phyloP scores from a whole-genome alignment of 2,888 invertebrate genomes.

The Ophion costatus region DNA sequence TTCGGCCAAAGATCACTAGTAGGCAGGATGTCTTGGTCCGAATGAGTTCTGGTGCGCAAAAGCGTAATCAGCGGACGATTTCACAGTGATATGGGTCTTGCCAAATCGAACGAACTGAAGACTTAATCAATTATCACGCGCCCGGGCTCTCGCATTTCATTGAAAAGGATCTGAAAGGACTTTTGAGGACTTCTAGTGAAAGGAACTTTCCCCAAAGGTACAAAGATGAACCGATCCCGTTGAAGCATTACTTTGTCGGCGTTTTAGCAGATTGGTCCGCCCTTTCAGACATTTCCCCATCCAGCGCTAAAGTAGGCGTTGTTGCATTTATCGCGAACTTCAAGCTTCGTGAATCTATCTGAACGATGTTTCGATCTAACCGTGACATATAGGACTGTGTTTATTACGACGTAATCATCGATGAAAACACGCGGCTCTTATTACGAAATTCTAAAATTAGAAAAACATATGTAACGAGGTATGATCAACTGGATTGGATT shows the following conservation, averaged over 20 bases:
- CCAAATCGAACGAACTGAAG: background rate
- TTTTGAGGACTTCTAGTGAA: slow-evolving; percentile 7
- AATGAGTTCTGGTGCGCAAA: too few species aligned
- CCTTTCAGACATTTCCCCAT: slow-evolving; percentile 8
- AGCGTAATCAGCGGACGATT: background rate
- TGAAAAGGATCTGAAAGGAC: slow-evolving; percentile 10
- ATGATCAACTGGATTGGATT: too few species aligned
- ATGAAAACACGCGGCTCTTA: too few species aligned
- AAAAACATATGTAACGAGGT: too few species aligned
- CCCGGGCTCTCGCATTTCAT: background rate
- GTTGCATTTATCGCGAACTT: slow-evolving; percentile 3
- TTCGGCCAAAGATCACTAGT: too few species aligned
- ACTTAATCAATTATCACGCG: background rate
- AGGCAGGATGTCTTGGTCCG: too few species aligned
- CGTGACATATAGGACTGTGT: background rate
- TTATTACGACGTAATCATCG: too few species aligned
- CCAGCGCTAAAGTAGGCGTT: background rate
- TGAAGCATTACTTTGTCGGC: background rate
- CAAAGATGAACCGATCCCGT: background rate
- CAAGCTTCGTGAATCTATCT: background rate
- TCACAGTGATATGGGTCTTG: background rate
- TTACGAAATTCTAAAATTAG: too few species aligned
- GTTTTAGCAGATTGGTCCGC: background rate
- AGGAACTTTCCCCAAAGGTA: background rate
- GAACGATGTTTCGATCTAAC: background rate